These are phyloP conservation scores for Hiodon tergisus DNA, from an alignment of 2,113 vertebrate genomes.

Conservation along the genomic window DNA sequence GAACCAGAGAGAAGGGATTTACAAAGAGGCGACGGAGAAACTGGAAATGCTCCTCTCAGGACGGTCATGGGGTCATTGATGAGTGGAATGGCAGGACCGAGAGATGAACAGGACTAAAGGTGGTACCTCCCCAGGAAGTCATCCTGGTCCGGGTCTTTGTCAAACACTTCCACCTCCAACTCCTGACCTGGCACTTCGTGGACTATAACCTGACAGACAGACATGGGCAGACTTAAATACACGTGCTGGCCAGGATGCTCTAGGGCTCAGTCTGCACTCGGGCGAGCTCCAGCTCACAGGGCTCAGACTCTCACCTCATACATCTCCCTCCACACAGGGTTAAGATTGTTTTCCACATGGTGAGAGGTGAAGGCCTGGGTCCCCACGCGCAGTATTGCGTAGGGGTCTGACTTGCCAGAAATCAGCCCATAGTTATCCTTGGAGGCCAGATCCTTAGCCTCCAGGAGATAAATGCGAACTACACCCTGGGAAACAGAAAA, in stretches of 20 bases:
- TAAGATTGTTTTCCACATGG: conserved; percentile 72
- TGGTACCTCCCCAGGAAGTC: conserved; percentile 88
- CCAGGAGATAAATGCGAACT: conserved; percentile 78
- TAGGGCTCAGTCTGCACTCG: neutral
- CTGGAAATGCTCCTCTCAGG: neutral
- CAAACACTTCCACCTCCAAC: conserved; percentile 86
- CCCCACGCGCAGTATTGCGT: conserved; percentile 78
- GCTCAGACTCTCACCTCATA: conserved; percentile 72
- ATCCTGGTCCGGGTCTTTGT: conserved; percentile 90
- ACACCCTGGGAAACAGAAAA: conserved; percentile 66
- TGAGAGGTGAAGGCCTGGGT: conserved; percentile 81
- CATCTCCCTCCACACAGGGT: conserved; percentile 81
- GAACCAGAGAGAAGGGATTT: conserved; percentile 12
- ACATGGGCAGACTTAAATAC: conserved; percentile 43
- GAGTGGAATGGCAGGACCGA: conserved; percentile 10
- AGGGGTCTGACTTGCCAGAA: conserved; percentile 85
- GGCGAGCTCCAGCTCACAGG: neutral
- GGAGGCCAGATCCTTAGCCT: conserved; percentile 69
- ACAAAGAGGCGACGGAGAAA: neutral
- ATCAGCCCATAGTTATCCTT: conserved; percentile 84
- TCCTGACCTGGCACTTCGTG: conserved; percentile 91
- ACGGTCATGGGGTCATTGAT: neutral
- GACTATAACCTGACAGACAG: conserved; percentile 76
- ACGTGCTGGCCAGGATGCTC: conserved; percentile 17
- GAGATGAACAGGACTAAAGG: conserved; percentile 27